phyloP scores from a whole-genome alignment of 2,888 invertebrate genomes.

The Sussaba pulchella region DNA sequence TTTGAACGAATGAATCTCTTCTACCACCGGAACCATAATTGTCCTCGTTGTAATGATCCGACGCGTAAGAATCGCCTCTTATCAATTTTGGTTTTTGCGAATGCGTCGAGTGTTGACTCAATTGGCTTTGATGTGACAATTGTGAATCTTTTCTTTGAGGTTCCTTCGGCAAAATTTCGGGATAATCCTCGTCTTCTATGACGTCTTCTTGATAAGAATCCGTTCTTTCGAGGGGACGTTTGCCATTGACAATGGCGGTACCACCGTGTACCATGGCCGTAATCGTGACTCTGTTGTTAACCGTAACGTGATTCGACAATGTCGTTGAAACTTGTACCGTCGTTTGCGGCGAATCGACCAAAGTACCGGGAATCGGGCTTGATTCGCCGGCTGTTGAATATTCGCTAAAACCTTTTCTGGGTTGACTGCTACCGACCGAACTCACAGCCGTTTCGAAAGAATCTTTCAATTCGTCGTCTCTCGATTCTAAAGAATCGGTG shows the following conservation, averaged over 20 bases:
- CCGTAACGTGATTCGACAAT: conserved; percentile 81
- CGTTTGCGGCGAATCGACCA: conserved; percentile 75
- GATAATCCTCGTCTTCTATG: conserved; percentile 76
- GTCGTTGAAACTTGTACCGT: conserved; percentile 82
- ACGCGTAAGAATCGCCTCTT: conserved; percentile 79
- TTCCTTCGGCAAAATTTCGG: conserved; percentile 78
- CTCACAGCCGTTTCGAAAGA: conserved; percentile 86
- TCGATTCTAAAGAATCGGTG: conserved; percentile 86
- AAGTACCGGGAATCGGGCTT: conserved; percentile 72
- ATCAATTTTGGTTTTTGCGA: conserved; percentile 79
- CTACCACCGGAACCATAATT: conserved; percentile 64
- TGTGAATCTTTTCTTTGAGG: conserved; percentile 80
- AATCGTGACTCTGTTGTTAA: conserved; percentile 81
- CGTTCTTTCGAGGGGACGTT: conserved; percentile 77
- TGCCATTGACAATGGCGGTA: conserved; percentile 84
- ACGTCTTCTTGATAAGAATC: conserved; percentile 80
- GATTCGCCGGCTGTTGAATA: conserved; percentile 78
- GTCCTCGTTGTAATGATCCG: conserved; percentile 79
- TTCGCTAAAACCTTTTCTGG: conserved; percentile 76
- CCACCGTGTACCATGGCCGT: conserved; percentile 84
- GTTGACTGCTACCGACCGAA: conserved; percentile 82
- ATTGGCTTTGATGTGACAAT: conserved; percentile 75
- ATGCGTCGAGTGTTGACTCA: conserved; percentile 75
- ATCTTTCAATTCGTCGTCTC: conserved; percentile 86
- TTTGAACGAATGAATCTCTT: conserved; percentile 73